Base-by-base conservation (phyloP, 35 echinoderm and acorn worm species). In the Amphiura filiformis region DNA sequence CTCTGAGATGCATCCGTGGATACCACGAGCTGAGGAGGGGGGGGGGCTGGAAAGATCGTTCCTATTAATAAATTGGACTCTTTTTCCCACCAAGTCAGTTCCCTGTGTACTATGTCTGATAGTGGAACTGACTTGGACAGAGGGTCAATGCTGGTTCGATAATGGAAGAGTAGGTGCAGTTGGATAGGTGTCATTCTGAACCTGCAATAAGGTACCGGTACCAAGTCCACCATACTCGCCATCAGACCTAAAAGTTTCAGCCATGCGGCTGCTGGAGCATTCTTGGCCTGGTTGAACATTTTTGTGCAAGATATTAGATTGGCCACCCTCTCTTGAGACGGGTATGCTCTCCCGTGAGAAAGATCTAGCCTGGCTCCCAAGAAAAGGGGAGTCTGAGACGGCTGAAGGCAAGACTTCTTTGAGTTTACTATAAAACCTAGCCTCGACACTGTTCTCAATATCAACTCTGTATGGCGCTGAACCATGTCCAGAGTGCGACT, bases 141-240 rank as follows among this genome's bases (percentile, higher is more conserved):
- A 9, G 77, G 76, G 38, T 88, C 32, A 22, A 35, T 35, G 11
- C 0, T 32, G 4, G 52, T 39, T 22, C 56, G 34, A 42, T 38
- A 81, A 37, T 39, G 64, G 31, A 4, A 39, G 18, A 90, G 65
- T 11, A 84, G 47, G 35, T 70, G 77, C 15, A 92, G 49, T 31
- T 92, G 90, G 15, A 92, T 86, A 12, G 77, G 80, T 79, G 47
- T 56, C 90, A 92, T 92, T 39, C 83, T 77, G 64, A 76, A 1
- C 28, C 90, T 80, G 84, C 90, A 87, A 23, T 78, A 18, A 1
- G 76, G 34, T 5, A 61, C 56, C 56, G n/a, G 56, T 61, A 92
- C 40, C 23, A 83, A 32, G 31, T 87, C 84, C 31, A 87, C 81
- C 31, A 80, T 56, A 35, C 82, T 91, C 37, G 89, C 89, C 82